phyloP scores from a whole-genome alignment of 2,113 vertebrate genomes.

The Eublepharis macularius region DNA sequence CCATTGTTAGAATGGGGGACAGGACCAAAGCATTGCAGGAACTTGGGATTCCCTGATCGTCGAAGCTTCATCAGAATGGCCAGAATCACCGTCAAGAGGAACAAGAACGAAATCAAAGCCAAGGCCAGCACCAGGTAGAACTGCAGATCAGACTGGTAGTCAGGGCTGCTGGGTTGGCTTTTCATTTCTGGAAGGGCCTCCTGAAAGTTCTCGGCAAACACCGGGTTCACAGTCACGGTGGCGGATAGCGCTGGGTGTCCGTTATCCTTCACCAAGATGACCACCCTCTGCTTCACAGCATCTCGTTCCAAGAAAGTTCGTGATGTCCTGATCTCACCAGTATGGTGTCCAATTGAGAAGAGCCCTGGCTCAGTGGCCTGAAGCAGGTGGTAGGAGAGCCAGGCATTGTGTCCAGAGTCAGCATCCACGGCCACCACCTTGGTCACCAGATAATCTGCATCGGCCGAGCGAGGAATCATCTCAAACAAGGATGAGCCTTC shows the following conservation, averaged over 20 bases:
- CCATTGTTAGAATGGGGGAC: slow-evolving; percentile 10
- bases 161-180: rapidly evolving
- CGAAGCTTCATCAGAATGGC: slow-evolving; percentile 34
- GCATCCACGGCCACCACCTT: slow-evolving; percentile 52
- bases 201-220: slow-evolving; percentile 11
- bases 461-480: slow-evolving; percentile 2
- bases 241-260: slow-evolving; percentile 42
- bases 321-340: slow-evolving; percentile 29
- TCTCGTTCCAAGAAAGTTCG: slow-evolving; percentile 46
- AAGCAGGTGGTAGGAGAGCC: slow-evolving; percentile 40
- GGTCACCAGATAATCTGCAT: slow-evolving; percentile 48
- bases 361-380: slow-evolving; percentile 12
- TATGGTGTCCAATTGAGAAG: slow-evolving; percentile 17
- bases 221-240: slow-evolving; percentile 5
- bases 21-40: slow-evolving; percentile 33
- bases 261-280: slow-evolving; percentile 45
- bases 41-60: slow-evolving; percentile 4
- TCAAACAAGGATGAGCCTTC: slow-evolving; percentile 29
- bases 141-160: slow-evolving; percentile 45
- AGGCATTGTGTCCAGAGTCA: slow-evolving; percentile 29
- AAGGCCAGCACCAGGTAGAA: slow-evolving; percentile 58
- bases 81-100: slow-evolving; percentile 47
- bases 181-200: slow-evolving; percentile 35
- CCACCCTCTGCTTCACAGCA: slow-evolving; percentile 26
- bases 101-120: slow-evolving; percentile 45